Evolutionary conservation across 2,113 vertebrate genomes (phyloP).

Genomic region (Alces alces): DNA sequence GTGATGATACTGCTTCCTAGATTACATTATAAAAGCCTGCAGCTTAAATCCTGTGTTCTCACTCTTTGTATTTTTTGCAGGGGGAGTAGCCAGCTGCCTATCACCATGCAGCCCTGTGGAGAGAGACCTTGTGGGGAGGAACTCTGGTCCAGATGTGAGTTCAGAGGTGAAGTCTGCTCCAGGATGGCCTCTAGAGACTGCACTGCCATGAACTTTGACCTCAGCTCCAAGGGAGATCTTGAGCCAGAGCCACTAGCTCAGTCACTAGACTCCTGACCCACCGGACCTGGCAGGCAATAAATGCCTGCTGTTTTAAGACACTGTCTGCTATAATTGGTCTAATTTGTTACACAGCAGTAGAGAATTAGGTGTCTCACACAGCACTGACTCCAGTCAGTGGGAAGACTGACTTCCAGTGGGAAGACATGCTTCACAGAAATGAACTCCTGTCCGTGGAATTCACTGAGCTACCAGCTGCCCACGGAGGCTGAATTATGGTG

Average conservation of each 20-base stretch:
- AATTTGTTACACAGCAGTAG: background rate
- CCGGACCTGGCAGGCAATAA: background rate
- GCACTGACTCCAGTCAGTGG: background rate
- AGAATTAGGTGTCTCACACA: background rate
- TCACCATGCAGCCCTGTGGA: background rate
- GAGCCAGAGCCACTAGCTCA: background rate
- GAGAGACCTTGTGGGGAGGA: background rate
- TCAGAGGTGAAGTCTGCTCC: background rate
- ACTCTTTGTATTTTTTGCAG: background rate
- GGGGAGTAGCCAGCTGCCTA: background rate
- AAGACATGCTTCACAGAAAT: background rate
- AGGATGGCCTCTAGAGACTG: background rate
- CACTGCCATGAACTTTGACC: background rate
- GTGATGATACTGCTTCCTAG: background rate
- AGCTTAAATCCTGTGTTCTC: background rate
- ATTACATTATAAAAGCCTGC: background rate
- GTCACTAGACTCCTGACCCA: background rate
- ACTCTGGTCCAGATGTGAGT: background rate
- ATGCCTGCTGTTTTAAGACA: background rate
- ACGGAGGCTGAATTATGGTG: background rate
- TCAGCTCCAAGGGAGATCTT: background rate
- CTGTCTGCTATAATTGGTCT: background rate
- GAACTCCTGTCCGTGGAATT: background rate
- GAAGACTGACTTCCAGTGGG: background rate
- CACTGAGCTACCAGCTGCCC: background rate